Evolutionary conservation across 2,113 vertebrate genomes (phyloP), one percentile per base, ranked within the genome.

Genomic region (western clawed frog (Xenopus tropicalis)): DNA sequence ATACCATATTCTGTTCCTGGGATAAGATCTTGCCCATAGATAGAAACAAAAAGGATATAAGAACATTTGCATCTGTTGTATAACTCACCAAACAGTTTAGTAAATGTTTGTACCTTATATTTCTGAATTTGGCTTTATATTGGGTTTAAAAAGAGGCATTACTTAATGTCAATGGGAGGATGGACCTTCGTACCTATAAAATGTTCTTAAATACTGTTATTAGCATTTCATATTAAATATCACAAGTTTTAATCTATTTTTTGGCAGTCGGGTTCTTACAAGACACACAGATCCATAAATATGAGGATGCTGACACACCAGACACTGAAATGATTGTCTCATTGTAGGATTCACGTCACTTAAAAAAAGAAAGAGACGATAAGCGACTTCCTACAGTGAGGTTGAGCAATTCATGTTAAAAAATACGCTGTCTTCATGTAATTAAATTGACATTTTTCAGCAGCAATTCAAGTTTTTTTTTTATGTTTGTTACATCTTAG

Each of bases 1-100:
- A 99, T 91, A 79, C 97, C 97, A 0, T 99, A 99, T 80, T 99
- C 97, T 0, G 97, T 99, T 23, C 95, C 97, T 0, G 97, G 97
- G 57, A 96, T 86, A 76, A 99, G 86, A 86, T 95, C 97, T 98
- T 76, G 69, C 8, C 0, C 23, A 70, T 9, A 37, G 54, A 82
- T 75, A 81, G 61, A 69, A 70, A 74, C 19, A 62, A 20, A 68
- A 20, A 54, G 51, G 21, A 70, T 78, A 69, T 74, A 68, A 62
- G 37, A 48, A 58, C 20, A 74, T 37, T 37, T 37, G 29, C 29
- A 37, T 37, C 10, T 9, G 6, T 37, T 37, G 2, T 2, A 37
- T 37, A 37, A 37, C 29, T 8, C 29, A 37, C 29, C 8, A 14
- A 61, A 37, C 22, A 64, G 22, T 48, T 44, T 48, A 11, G 46